Base-by-base conservation (phyloP, 2,113 vertebrate genomes). In the Pavo muticus region DNA sequence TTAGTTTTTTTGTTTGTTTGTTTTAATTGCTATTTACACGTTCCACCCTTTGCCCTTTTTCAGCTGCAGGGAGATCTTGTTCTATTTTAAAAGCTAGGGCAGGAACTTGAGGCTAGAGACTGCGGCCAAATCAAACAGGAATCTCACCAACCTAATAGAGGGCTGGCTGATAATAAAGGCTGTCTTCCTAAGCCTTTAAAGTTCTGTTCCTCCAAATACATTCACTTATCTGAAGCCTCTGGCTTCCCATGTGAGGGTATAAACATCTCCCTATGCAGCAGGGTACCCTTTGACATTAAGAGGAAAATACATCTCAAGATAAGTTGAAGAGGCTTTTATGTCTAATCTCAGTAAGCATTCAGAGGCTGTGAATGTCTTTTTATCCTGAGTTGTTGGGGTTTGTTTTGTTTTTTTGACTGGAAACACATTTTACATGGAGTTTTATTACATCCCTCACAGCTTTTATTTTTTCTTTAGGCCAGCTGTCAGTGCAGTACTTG, bases 161-260 rank as follows among this genome's bases (percentile, higher is more conserved):
- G 77, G 79, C 40, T 79, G 86, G 84, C 78, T 71, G 85, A 69
- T 91, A 80, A 87, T 80, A 85, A 40, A 63, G 72, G 52, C 90
- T 93, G 57, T 89, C 93, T 91, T 88, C 77, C 84, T 67, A 78
- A 95, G 63, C 57, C 80, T 94, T 87, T 88, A 86, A 90, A 94
- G 80, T 57, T 48, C 88, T 81, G n/a, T 68, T 88, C 71, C 93
- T 89, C 94, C 85, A 93, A 64, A 96, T 93, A 65, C 87, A 78
- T 67, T 88, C 88, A 80, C 82, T 96, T 93, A 96, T 96, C 93
- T 95, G 91, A 78, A 96, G 88, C 86, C 74, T 94, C 68, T 91
- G 90, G 67, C 91, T 94, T 94, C 94, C 76, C 89, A 82, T 61
- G 59, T 30, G 83, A 83, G 81, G 65, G 73, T 90, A 94, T 90